These are phyloP conservation scores for Protophormia terraenovae DNA, from an alignment of 2,888 invertebrate genomes.

Conservation along the genomic window DNA sequence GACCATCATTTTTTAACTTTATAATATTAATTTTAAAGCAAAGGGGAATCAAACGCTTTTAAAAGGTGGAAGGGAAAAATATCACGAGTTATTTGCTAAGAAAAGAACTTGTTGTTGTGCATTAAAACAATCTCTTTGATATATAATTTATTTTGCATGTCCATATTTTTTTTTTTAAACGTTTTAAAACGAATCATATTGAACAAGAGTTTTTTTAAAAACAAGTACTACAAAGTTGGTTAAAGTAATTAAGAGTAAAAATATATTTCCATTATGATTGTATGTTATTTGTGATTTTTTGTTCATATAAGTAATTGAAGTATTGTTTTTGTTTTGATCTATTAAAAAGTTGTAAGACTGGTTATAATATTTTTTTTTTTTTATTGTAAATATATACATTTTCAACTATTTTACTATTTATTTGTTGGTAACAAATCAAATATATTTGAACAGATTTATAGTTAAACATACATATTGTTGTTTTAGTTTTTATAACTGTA, in stretches of 20 bases:
- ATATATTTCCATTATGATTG: slow-evolving; percentile 35
- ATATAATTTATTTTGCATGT: slow-evolving; percentile 18
- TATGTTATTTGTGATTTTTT: slow-evolving; percentile 9
- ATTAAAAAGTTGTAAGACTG: slow-evolving; percentile 61
- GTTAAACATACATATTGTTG: not conserved
- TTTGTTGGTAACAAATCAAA: slow-evolving; percentile 40
- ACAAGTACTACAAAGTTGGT: not conserved
- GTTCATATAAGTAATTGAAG: not conserved
- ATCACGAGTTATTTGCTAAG: not conserved
- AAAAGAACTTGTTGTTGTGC: slow-evolving; percentile 23
- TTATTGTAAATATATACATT: not conserved
- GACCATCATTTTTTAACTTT: no score
- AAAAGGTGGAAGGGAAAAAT: not conserved
- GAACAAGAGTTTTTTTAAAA: not conserved
- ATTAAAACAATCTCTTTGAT: slow-evolving; percentile 37
- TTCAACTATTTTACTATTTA: not conserved
- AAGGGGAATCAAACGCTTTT: no score
- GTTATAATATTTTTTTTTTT: slow-evolving; percentile 45
- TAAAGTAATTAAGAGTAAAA: slow-evolving; percentile 33
- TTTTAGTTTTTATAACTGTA: not conserved
- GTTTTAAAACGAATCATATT: slow-evolving; percentile 26
- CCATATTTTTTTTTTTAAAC: slow-evolving; percentile 19
- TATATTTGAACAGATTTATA: slow-evolving; percentile 3
- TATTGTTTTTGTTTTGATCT: slow-evolving; percentile 39
- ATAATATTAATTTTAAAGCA: no score